Percentiles rank a stretch among this genome's conserved stretches.
Conservation (phyloP, 2,888 invertebrate species). For the Syritta pipiens region DNA sequence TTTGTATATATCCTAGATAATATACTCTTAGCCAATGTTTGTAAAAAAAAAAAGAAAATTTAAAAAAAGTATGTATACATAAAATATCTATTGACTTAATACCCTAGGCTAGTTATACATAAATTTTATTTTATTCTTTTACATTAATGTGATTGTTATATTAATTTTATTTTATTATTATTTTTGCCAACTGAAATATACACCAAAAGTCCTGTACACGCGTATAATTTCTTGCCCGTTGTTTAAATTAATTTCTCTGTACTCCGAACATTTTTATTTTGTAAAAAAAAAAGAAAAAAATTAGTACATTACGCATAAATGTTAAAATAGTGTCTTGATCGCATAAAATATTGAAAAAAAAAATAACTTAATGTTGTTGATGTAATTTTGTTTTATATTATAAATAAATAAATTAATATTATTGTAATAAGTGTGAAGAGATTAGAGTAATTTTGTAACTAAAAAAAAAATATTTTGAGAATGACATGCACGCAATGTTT, state of each 20-base stretch:
- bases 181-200: not conserved
- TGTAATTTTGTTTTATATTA: conserved; percentile 3
- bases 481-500: no score
- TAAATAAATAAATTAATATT: conserved; percentile 24
- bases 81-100: not conserved
- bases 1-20: conserved; percentile 41
- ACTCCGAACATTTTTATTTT: conserved; percentile 16
- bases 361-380: conserved; percentile 25
- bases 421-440: conserved; percentile 13
- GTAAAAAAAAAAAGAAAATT: conserved; percentile 34
- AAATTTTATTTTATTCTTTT: conserved; percentile 4
- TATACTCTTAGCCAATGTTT: conserved; percentile 62
- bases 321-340: conserved; percentile 46
- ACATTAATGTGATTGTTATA: not conserved
- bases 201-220: not conserved
- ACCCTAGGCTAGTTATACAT: not conserved
- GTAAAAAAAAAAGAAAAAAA: not conserved
- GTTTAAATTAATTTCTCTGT: not conserved
- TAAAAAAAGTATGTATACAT: conserved; percentile 8
- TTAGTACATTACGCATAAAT: conserved; percentile 18
- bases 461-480: not conserved
- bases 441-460: conserved; percentile 26
- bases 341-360: conserved; percentile 28
- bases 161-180: not conserved
- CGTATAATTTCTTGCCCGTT: not conserved